Conservation (phyloP, 2,888 invertebrate species). For the Clanis bilineata region DNA sequence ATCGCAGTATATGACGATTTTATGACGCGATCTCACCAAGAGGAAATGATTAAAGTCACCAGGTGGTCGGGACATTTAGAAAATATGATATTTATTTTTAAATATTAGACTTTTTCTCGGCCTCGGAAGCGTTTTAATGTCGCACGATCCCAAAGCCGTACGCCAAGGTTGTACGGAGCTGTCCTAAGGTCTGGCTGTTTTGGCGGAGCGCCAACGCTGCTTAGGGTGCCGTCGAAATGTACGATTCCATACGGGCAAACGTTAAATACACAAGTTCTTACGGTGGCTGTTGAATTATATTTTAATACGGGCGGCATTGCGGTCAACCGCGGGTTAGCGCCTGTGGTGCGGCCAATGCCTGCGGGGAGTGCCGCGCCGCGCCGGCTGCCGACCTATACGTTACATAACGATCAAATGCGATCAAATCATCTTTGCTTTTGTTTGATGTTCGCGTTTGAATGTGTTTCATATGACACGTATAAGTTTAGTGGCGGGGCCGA, state of each 20-base stretch:
- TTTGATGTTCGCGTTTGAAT: neutral
- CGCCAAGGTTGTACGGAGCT: conserved; percentile 16
- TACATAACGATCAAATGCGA: neutral
- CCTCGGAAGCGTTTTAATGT: conserved; percentile 13
- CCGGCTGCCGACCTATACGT: neutral
- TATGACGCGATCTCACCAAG: conserved; percentile 18
- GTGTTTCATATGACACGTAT: neutral
- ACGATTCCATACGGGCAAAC: conserved; percentile 14
- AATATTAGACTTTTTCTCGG: conserved; percentile 19
- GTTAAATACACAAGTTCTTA: conserved; percentile 23
- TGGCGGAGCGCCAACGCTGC: conserved; percentile 19
- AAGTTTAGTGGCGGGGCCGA: neutral
- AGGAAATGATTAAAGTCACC: conserved; percentile 25
- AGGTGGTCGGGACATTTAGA: conserved; percentile 18
- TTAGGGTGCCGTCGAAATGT: conserved; percentile 22
- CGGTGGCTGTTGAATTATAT: conserved; percentile 19
- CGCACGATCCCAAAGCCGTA: conserved; percentile 6
- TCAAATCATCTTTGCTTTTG: neutral
- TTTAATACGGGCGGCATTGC: conserved; percentile 10
- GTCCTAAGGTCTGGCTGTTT: conserved; percentile 19
- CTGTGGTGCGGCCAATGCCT: neutral
- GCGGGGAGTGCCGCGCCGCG: neutral
- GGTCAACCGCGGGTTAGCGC: neutral
- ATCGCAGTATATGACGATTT: conserved; percentile 22
- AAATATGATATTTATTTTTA: conserved; percentile 13